Percentiles rank a stretch among this genome's conserved stretches.
Conservation (phyloP, 1,140 invertebrate genomes). For the Metaphire vulgaris region DNA sequence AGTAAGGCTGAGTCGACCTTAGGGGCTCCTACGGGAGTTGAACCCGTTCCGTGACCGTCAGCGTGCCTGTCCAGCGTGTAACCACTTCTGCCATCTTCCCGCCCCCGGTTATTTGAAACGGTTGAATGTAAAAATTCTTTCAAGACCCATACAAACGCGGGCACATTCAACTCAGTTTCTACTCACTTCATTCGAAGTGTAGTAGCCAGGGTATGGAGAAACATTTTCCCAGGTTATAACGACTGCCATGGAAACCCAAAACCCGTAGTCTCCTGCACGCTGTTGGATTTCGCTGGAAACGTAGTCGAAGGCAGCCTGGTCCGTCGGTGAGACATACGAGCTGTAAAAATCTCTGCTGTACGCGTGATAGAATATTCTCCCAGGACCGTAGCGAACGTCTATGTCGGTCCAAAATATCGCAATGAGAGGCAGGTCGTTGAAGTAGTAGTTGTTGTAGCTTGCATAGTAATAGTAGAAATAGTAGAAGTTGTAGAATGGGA, state of each 20-base stretch:
- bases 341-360: neutral
- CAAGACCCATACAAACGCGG: too few relatives aligned
- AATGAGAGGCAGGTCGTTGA: neutral
- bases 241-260: neutral
- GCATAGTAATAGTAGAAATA: neutral
- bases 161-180: too few relatives aligned
- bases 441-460: neutral
- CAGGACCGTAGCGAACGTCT: neutral
- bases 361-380: neutral
- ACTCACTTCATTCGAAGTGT: neutral
- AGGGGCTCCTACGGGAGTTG: too few relatives aligned
- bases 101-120: too few relatives aligned
- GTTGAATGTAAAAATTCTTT: too few relatives aligned
- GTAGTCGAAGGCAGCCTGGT: neutral
- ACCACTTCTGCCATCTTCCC: too few relatives aligned
- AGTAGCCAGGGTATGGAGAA: neutral
- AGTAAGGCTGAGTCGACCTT: too few relatives aligned
- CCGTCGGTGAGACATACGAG: neutral
- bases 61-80: too few relatives aligned
- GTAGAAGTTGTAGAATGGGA: neutral
- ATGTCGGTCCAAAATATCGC: constrained; percentile 1
- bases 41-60: too few relatives aligned
- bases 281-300: neutral
- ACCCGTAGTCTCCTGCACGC: neutral
- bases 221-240: neutral